Conservation (phyloP, 2,888 invertebrate genomes). For the Synergus umbraculus region DNA sequence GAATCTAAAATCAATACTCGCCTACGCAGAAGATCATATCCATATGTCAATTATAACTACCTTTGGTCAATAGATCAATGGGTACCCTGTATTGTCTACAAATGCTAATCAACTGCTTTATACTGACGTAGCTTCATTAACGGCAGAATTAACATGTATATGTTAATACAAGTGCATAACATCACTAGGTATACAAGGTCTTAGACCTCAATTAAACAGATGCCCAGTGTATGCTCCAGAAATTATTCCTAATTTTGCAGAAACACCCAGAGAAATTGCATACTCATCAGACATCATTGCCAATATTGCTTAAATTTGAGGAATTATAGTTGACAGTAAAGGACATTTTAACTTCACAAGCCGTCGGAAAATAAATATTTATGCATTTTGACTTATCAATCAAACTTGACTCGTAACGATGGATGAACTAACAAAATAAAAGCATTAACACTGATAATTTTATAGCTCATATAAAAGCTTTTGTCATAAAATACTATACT, state of each 20-base stretch:
- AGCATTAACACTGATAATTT: background rate
- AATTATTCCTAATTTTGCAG: constrained; percentile 12
- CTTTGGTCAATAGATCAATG: constrained; percentile 35
- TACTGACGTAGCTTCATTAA: constrained; percentile 26
- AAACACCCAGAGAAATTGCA: background rate
- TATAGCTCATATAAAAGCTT: background rate
- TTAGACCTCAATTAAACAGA: constrained; percentile 39
- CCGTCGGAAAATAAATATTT: background rate
- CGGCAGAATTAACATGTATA: constrained; percentile 9
- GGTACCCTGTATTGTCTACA: constrained; percentile 27
- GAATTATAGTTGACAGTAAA: too few species aligned
- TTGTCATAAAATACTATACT: background rate
- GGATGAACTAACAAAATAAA: background rate
- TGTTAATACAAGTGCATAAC: constrained; percentile 19
- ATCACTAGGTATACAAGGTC: constrained; percentile 21
- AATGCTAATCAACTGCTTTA: constrained; percentile 35
- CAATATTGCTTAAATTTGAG: background rate
- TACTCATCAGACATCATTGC: background rate
- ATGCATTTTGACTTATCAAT: background rate
- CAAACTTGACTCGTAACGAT: background rate
- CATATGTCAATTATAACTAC: constrained; percentile 30
- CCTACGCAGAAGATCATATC: constrained; percentile 9
- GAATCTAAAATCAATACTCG: constrained; percentile 21
- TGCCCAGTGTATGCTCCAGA: constrained; percentile 1
- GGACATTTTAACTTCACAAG: background rate